Evolutionary conservation across 1,140 invertebrate genomes (phyloP).

Genomic region (Achatina immaculata): DNA sequence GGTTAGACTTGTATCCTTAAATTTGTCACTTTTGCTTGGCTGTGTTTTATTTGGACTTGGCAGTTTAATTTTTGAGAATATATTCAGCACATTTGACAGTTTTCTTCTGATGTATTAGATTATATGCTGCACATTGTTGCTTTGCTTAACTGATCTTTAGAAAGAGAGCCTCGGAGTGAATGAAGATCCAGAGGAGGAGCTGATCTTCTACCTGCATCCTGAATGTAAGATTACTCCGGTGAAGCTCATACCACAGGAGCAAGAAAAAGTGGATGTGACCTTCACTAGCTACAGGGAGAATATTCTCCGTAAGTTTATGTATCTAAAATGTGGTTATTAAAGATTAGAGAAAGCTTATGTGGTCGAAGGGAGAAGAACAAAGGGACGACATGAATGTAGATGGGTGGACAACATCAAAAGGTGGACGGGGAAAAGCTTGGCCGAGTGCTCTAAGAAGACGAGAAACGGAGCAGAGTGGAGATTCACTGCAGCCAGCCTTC

Average conservation of each 20-base stretch:
- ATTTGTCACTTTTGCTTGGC: too few relatives aligned
- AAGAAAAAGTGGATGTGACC: slow-evolving; percentile 53
- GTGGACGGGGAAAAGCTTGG: too few relatives aligned
- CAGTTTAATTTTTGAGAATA: neutral
- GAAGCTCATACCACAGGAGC: slow-evolving; percentile 52
- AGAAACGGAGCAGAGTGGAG: too few relatives aligned
- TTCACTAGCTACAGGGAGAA: slow-evolving; percentile 60
- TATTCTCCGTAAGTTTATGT: slow-evolving; percentile 37
- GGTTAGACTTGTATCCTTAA: slow-evolving; percentile 75
- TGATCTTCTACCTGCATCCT: slow-evolving; percentile 57
- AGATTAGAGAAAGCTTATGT: too few relatives aligned
- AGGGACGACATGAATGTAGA: too few relatives aligned
- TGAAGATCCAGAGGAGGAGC: slow-evolving; percentile 40
- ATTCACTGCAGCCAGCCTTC: too few relatives aligned
- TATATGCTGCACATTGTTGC: too few relatives aligned
- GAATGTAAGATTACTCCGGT: slow-evolving; percentile 54
- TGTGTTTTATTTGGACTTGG: neutral
- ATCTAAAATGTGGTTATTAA: neutral
- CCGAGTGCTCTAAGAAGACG: too few relatives aligned
- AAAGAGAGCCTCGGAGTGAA: slow-evolving; percentile 49
- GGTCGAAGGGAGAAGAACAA: too few relatives aligned
- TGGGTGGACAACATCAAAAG: too few relatives aligned
- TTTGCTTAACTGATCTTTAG: slow-evolving; percentile 48
- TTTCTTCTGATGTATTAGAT: too few relatives aligned
- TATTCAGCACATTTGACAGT: neutral